Conservation (phyloP, 1,140 invertebrate species). For the Lucilia sericata region DNA sequence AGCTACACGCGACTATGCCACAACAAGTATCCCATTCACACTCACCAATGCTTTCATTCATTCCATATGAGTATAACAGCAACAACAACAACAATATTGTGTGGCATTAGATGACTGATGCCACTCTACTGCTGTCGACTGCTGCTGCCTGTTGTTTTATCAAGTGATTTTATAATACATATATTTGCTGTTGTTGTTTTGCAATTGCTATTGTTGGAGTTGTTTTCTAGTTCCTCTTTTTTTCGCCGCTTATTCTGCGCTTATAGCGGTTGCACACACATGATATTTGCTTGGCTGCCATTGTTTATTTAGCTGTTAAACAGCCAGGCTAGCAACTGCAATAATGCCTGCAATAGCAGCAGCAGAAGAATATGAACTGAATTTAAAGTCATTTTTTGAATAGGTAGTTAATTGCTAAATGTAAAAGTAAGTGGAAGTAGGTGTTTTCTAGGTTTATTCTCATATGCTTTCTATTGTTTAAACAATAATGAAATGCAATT, state of each 20-base stretch:
- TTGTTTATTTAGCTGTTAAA: conserved; percentile 30
- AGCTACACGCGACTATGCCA: conserved; percentile 33
- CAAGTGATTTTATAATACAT: not conserved
- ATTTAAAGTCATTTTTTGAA: not conserved
- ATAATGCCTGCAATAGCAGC: not conserved
- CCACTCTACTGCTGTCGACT: not conserved
- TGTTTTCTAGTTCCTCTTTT: not conserved
- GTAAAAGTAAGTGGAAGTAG: too few relatives aligned
- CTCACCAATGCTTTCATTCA: not conserved
- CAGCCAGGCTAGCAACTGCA: not conserved
- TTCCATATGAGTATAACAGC: too few relatives aligned
- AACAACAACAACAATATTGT: not conserved
- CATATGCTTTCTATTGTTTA: too few relatives aligned
- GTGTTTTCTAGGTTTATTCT: too few relatives aligned
- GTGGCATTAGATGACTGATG: not conserved
- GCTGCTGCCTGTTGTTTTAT: conserved; percentile 6
- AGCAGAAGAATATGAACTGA: not conserved
- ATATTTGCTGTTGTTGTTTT: not conserved
- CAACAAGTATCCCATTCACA: conserved; percentile 9
- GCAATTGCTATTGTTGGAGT: conserved; percentile 30
- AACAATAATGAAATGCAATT: too few relatives aligned
- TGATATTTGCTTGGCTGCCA: conserved; percentile 19
- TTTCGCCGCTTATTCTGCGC: not conserved
- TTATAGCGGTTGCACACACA: not conserved
- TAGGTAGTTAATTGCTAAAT: too few relatives aligned